These are phyloP conservation scores for Harpagifer antarcticus DNA, from an alignment of 2,797 vertebrate species.

Conservation along the genomic window DNA sequence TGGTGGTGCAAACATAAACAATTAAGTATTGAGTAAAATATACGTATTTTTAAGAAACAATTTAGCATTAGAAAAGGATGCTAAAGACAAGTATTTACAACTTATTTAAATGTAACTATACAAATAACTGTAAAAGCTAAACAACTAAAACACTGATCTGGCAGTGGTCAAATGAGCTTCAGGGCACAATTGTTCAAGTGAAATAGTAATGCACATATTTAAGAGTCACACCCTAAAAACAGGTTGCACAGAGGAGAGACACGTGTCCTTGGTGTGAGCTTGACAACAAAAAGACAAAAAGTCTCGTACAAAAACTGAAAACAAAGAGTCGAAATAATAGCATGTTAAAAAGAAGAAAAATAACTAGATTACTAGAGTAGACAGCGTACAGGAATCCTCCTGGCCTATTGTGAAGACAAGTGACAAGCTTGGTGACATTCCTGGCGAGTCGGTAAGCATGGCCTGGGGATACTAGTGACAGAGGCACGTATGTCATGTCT, in stretches of 20 bases:
- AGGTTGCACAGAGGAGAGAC: slow-evolving; percentile 14
- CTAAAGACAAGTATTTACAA: no score
- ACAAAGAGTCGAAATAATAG: neutral
- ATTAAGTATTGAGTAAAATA: no score
- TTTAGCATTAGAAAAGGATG: no score
- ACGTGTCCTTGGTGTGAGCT: neutral
- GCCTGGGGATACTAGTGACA: slow-evolving; percentile 68
- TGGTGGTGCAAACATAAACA: no score
- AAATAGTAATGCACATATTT: slow-evolving; percentile 34
- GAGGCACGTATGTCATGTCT: slow-evolving; percentile 35
- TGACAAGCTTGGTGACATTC: slow-evolving; percentile 80
- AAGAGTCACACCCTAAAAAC: slow-evolving; percentile 37
- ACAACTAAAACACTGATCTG: neutral
- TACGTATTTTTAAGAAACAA: no score
- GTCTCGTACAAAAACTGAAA: neutral
- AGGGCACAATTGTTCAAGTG: slow-evolving; percentile 43
- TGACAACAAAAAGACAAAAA: neutral
- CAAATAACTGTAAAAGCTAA: no score
- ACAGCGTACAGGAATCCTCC: slow-evolving; percentile 40
- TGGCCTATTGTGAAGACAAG: slow-evolving; percentile 55
- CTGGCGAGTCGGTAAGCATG: slow-evolving; percentile 64
- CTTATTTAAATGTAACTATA: no score
- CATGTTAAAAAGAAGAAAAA: neutral
- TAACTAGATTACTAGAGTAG: neutral
- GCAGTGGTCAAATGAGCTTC: slow-evolving; percentile 40